Evolutionary conservation across 2,888 invertebrate species (phyloP), one percentile per base, ranked within the genome.

Genomic region (Pasiphila rectangulata): DNA sequence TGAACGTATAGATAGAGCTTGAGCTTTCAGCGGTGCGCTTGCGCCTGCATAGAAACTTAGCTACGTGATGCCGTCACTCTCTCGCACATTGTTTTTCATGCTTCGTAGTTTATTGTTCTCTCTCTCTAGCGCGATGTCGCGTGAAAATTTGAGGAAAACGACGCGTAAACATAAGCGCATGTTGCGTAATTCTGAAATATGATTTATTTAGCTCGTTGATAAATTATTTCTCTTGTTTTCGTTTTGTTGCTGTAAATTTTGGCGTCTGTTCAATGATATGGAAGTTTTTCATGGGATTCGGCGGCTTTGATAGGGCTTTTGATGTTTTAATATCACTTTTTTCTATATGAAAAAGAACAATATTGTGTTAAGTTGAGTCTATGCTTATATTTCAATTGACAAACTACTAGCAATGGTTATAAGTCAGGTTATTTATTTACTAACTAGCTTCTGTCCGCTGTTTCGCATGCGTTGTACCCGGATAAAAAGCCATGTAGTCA

Each of bases 21-120:
- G 64, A 84, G 83, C 83, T 86, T 86, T 85, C 85, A 85, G 85
- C 67, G 68, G 39, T 80, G 86, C 84, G 85, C 73, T 63, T 60
- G 78, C 83, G 84, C 72, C 59, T 61, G 61, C 49, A 61, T 47
- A 45, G 36, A 62, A 47, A 54, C 58, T 35, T 44, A 35, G 56
- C 25, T 16, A 50, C 27, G 21, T 59, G 56, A 51, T 41, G 19
- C 67, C 51, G 36, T 80, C 83, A 69, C 74, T 61, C 43, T 84
- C 75, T 56, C 23, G 16, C 51, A 2, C 7, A 19, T 12, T 38
- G 41, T 43, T 35, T 16, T 12, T 37, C 30, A 20, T 47, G 44
- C 37, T 63, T 64, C 63, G 66, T 64, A 54, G 67, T 65, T 59
- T 35, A 10, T 61, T 46, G 15, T 73, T 75, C 67, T 35, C 37